Evolutionary conservation across 2,797 vertebrate species (phyloP), one percentile per base, ranked within the genome.

Genomic region (Hoplostethus atlanticus): DNA sequence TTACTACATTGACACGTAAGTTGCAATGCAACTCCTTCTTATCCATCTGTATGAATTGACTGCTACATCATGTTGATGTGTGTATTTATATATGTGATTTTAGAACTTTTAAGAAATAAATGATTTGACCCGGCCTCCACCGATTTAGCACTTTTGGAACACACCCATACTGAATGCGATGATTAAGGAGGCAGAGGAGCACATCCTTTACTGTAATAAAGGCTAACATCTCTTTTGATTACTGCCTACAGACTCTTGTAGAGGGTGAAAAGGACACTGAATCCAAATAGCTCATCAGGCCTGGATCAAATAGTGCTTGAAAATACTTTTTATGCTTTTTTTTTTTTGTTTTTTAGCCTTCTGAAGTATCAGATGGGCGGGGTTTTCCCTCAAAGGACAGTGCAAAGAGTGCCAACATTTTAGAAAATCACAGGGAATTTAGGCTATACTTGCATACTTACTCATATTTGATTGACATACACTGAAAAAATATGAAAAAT

Each of bases 1-100:
- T 0, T 53, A 71, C 16, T 0, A 8, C n/a, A 31, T 1, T 9
- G 15, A 57, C 28, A 16, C 51, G 92, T 95, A 80, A 89, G 91
- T 79, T 60, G 34, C 40, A 63, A 56, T 2, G 36, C 56, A 56
- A 2, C 47, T 42, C 9, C 17, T 55, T 36, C 1, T 53, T 58
- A 15, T 40, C 46, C 3, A 47, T 15, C 8, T 30, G 16, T 16
- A 12, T 6, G 1, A 8, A 34, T 56, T 5, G 54, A 56, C 30
- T 10, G 4, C 54, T n/a, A 8, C 21, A 25, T 56, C 30, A 11
- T 16, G 54, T 56, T 15, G 6, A 16, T 16, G 15, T 15, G 13
- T 56, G 13, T 56, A 34, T 36, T 15, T 6, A 7, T 16, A n/a
- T 15, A 30, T 56, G 13, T 5, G 6, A 15, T 3, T 6, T 56